phyloP scores from a whole-genome alignment of 2,888 invertebrate genomes.

The Hyposoter didymator region DNA sequence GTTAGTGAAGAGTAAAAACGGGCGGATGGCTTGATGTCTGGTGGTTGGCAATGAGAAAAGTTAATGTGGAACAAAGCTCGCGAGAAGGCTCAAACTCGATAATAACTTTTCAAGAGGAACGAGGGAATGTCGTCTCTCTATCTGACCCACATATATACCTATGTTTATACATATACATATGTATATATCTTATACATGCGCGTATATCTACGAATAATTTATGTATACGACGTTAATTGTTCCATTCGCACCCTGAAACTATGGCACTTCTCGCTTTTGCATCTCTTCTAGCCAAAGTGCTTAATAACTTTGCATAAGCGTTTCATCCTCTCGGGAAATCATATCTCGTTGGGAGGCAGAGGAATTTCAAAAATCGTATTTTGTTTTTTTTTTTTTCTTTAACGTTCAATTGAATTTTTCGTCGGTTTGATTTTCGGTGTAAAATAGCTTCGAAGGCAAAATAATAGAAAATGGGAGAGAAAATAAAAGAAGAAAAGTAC shows the following conservation, averaged over 20 bases:
- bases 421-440: neutral
- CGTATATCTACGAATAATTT: slow-evolving; percentile 28
- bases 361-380: neutral
- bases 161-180: neutral
- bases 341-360: slow-evolving; percentile 27
- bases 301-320: slow-evolving; percentile 52
- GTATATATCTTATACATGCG: neutral
- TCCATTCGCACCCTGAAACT: slow-evolving; percentile 61
- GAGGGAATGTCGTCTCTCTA: slow-evolving; percentile 25
- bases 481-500: slow-evolving; percentile 5
- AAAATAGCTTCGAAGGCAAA: neutral
- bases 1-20: slow-evolving; percentile 28
- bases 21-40: neutral
- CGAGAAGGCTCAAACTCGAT: slow-evolving; percentile 64
- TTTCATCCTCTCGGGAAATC: slow-evolving; percentile 48
- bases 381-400: slow-evolving; percentile 3
- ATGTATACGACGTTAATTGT: slow-evolving; percentile 62
- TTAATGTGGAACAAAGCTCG: slow-evolving; percentile 62
- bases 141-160: neutral
- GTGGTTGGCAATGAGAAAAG: slow-evolving; percentile 34
- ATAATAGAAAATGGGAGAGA: neutral
- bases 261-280: slow-evolving; percentile 28
- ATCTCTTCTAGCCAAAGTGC: slow-evolving; percentile 38
- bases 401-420: neutral
- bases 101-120: slow-evolving; percentile 64